These are phyloP conservation scores for Agrilus biguttatus DNA, from an alignment of 2,888 invertebrate genomes.

Conservation along the genomic window DNA sequence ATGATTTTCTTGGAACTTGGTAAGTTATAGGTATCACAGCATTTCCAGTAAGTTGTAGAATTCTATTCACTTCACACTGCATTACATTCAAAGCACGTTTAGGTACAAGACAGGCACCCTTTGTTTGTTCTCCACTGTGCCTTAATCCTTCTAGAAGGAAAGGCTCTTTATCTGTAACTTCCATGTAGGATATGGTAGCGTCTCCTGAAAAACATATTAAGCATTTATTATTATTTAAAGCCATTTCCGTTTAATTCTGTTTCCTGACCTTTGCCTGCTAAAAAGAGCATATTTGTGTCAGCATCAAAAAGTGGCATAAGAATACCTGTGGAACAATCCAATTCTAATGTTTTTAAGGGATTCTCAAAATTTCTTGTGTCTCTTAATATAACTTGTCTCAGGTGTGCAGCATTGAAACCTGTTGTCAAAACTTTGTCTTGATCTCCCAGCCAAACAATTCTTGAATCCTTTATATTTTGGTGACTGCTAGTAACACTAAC, in stretches of 20 bases:
- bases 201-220: slow-evolving; percentile 39
- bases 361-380: slow-evolving; percentile 69
- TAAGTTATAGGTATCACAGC: slow-evolving; percentile 88
- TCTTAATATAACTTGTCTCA: slow-evolving; percentile 77
- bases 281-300: slow-evolving; percentile 89
- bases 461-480: slow-evolving; percentile 81
- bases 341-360: slow-evolving; percentile 62
- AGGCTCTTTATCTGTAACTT: slow-evolving; percentile 79
- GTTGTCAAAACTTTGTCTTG: slow-evolving; percentile 73
- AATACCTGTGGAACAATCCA: slow-evolving; percentile 81
- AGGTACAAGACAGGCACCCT: slow-evolving; percentile 84
- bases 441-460: slow-evolving; percentile 83
- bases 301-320: slow-evolving; percentile 85
- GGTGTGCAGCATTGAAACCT: slow-evolving; percentile 75
- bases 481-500: slow-evolving; percentile 59
- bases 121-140: slow-evolving; percentile 88
- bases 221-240: too few relatives aligned
- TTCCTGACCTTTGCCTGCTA: slow-evolving; percentile 66
- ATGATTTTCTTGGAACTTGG: slow-evolving; percentile 42
- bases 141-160: slow-evolving; percentile 77
- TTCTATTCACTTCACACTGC: slow-evolving; percentile 90
- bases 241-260: too few relatives aligned
- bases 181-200: slow-evolving; percentile 79
- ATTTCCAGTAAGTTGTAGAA: slow-evolving; percentile 73
- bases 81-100: slow-evolving; percentile 89